Percentiles rank a stretch among this genome's conserved stretches.
Conservation (phyloP, 2,113 vertebrate genomes). For the Hipposideros armiger region DNA sequence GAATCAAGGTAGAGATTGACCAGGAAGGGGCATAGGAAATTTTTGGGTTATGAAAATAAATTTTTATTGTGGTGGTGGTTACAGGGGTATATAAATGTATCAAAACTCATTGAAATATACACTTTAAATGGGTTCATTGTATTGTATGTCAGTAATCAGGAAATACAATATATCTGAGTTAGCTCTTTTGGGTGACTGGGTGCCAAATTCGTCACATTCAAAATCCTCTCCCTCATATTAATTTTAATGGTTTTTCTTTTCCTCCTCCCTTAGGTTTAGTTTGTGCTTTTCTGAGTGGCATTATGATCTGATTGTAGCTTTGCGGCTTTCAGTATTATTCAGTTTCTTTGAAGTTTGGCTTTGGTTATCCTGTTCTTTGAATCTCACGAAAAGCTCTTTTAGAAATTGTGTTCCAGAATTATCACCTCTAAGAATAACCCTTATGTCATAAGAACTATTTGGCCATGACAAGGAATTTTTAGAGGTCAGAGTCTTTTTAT, state of each 20-base stretch:
- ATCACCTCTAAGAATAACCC: background rate
- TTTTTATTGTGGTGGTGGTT: background rate
- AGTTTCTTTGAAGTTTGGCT: conserved; percentile 30
- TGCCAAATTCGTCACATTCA: background rate
- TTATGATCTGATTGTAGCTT: background rate
- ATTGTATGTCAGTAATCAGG: background rate
- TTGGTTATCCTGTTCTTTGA: background rate
- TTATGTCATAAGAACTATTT: background rate
- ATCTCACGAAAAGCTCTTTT: background rate
- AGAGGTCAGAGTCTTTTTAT: background rate
- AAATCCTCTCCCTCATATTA: background rate
- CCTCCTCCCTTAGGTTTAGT: background rate
- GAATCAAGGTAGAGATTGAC: background rate
- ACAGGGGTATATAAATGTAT: background rate
- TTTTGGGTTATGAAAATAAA: background rate
- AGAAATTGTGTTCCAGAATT: background rate
- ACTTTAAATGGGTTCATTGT: background rate
- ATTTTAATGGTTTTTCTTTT: background rate
- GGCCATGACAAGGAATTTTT: background rate
- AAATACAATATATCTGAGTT: background rate
- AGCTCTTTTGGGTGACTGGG: background rate
- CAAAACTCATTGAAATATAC: background rate
- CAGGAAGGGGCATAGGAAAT: background rate
- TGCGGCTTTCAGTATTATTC: background rate
- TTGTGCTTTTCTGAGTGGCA: background rate